A percentile compares a stretch with the other conserved stretches of the same genome.
Conservation (phyloP, 2,113 vertebrate genomes). For the Strigops habroptila region DNA sequence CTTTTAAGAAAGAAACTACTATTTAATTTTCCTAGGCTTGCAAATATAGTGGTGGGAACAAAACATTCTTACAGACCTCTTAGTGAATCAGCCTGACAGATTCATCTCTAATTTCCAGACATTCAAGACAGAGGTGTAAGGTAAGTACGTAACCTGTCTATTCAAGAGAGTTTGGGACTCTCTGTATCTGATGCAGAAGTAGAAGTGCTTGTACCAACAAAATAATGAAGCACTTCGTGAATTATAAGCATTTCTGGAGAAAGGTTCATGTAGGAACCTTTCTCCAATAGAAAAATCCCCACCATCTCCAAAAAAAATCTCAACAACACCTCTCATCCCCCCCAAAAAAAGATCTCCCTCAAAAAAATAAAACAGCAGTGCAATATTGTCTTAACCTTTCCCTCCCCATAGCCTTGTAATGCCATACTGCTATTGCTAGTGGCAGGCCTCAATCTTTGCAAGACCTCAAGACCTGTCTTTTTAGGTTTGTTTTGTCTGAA, state of each 20-base stretch:
- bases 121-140: neutral
- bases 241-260: neutral
- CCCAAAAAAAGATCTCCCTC: accelerated
- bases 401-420: neutral
- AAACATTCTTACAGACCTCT: neutral
- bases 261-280: neutral
- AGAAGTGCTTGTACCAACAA: neutral
- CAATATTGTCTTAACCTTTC: neutral
- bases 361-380: accelerated
- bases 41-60: neutral
- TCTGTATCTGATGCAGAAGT: neutral
- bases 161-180: neutral
- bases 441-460: neutral
- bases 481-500: neutral
- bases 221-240: neutral
- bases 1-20: neutral
- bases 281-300: neutral
- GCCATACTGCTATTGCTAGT: neutral
- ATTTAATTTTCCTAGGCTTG: neutral
- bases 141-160: neutral
- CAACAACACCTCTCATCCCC: no score
- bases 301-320: neutral
- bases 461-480: neutral
- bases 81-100: neutral
- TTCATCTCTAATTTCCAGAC: neutral